Percentiles rank a stretch among this genome's conserved stretches.
phyloP scores from a whole-genome alignment of 2,113 vertebrate genomes.

The Lycocorax pyrrhopterus region DNA sequence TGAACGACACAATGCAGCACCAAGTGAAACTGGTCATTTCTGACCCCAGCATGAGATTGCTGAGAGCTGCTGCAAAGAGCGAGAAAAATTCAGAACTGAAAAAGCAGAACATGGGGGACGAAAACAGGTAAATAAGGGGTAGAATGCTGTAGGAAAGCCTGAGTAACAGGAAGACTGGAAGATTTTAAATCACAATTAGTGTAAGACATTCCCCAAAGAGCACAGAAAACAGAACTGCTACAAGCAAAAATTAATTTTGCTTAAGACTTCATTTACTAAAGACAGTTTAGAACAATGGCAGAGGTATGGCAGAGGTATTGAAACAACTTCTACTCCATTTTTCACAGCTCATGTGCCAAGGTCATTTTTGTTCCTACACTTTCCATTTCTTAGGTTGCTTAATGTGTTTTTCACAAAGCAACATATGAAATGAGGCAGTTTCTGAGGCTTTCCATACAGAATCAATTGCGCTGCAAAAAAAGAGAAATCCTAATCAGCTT shows the following conservation, averaged over 20 bases:
- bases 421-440: neutral
- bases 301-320: neutral
- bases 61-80: neutral
- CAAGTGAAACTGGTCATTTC: neutral
- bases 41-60: neutral
- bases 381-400: neutral
- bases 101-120: neutral
- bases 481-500: neutral
- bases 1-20: neutral
- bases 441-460: neutral
- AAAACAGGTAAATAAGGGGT: neutral
- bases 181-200: neutral
- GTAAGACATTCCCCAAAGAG: neutral
- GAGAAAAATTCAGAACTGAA: neutral
- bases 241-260: neutral
- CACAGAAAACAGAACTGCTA: neutral
- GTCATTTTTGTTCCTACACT: neutral
- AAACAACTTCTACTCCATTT: neutral
- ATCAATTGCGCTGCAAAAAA: neutral
- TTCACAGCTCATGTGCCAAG: neutral
- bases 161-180: neutral
- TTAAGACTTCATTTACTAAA: neutral
- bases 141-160: neutral
- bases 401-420: neutral
- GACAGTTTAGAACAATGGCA: neutral